Conservation (phyloP, 2,113 vertebrate genomes). For the Eurypyga helias region DNA sequence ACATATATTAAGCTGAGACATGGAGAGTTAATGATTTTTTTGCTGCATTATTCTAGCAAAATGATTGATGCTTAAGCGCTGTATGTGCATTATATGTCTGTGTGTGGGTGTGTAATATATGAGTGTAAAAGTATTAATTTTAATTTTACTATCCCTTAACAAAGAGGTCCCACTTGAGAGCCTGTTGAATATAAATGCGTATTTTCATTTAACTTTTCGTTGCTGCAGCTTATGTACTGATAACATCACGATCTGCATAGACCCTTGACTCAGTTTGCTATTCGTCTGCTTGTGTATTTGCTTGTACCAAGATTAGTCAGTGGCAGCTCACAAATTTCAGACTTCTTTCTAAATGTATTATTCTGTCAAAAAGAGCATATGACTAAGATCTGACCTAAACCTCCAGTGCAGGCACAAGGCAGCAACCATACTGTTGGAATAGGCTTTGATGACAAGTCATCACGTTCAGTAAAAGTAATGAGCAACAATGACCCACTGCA, state of each 20-base stretch:
- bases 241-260: neutral
- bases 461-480: conserved; percentile 36
- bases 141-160: conserved; percentile 52
- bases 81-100: conserved; percentile 8
- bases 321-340: conserved; percentile 1
- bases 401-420: neutral
- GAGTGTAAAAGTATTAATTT: conserved; percentile 52
- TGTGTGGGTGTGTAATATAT: conserved; percentile 42
- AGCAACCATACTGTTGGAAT: neutral
- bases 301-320: neutral
- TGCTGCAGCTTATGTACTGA: neutral
- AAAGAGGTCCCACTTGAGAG: conserved; percentile 41
- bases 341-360: neutral
- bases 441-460: conserved; percentile 38
- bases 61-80: conserved; percentile 34
- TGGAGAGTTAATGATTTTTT: conserved; percentile 57
- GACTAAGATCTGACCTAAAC: conserved; percentile 41
- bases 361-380: neutral
- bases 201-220: conserved; percentile 34
- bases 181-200: conserved; percentile 14
- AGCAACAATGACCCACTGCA: neutral
- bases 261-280: neutral
- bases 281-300: neutral
- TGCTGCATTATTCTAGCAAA: conserved; percentile 54
- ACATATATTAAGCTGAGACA: conserved; percentile 52